Evolutionary conservation across 2,797 vertebrate species (phyloP).

Genomic region (Acanthurus lineatus): DNA sequence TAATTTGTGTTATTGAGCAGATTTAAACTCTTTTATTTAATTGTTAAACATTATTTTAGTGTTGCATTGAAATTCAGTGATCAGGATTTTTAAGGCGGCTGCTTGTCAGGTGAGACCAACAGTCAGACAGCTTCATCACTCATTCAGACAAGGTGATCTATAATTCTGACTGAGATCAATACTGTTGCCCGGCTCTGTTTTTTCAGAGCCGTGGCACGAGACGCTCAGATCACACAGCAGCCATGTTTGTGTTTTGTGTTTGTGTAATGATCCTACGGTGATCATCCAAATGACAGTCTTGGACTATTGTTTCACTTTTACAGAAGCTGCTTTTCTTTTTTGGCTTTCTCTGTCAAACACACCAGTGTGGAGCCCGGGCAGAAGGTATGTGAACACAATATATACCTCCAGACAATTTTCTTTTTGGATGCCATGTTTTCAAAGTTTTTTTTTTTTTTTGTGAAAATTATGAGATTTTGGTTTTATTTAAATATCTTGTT

Average conservation of each 20-base stretch:
- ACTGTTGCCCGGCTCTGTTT: slow-evolving; percentile 65
- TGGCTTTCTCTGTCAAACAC: slow-evolving; percentile 1
- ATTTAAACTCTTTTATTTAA: background rate
- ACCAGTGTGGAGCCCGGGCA: background rate
- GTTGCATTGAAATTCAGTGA: slow-evolving; percentile 40
- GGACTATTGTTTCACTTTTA: slow-evolving; percentile 19
- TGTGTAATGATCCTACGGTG: slow-evolving; percentile 40
- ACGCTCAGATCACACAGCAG: slow-evolving; percentile 47
- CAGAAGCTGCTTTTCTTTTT: slow-evolving; percentile 27
- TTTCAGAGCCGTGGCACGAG: slow-evolving; percentile 51
- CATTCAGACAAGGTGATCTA: slow-evolving; percentile 80
- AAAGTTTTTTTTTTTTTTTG: too few species aligned
- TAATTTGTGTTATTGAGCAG: background rate
- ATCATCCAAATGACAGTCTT: slow-evolving; percentile 28
- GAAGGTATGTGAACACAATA: background rate
- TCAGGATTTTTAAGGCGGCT: slow-evolving; percentile 56
- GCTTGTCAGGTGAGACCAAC: slow-evolving; percentile 73
- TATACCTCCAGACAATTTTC: too few species aligned
- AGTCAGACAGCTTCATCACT: slow-evolving; percentile 79
- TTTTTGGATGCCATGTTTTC: background rate
- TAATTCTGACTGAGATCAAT: slow-evolving; percentile 80
- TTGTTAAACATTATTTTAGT: slow-evolving; percentile 31
- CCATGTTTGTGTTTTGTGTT: slow-evolving; percentile 26
- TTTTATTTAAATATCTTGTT: background rate
- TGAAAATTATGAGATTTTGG: background rate